These are phyloP conservation scores for Eristalis arbustorum DNA, from an alignment of 2,888 invertebrate species.

Conservation along the genomic window DNA sequence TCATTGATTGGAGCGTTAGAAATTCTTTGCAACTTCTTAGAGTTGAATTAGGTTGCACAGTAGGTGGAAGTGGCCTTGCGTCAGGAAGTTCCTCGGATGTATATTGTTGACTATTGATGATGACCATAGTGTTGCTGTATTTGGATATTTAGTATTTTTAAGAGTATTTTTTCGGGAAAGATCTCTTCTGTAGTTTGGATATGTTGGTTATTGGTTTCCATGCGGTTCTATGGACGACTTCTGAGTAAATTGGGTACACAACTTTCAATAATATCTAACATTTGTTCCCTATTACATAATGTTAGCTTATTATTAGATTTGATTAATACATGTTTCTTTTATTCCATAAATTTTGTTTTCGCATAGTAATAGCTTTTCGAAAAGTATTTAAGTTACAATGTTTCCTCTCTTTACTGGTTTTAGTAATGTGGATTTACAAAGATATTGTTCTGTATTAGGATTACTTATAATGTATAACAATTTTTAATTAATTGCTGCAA, in stretches of 20 bases:
- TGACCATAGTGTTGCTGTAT: not conserved
- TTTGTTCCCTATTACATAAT: too few relatives aligned
- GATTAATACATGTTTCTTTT: not conserved
- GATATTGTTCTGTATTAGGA: constrained; percentile 8
- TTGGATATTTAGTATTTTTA: not conserved
- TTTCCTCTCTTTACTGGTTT: constrained; percentile 1
- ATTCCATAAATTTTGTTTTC: too few relatives aligned
- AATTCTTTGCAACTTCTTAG: not conserved
- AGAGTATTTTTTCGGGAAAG: not conserved
- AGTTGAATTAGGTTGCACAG: not conserved
- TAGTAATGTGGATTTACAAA: constrained; percentile 3
- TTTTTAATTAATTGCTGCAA: constrained; percentile 1
- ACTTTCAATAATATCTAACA: too few relatives aligned
- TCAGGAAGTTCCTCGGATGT: not conserved
- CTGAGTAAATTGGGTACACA: too few relatives aligned
- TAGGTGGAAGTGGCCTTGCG: not conserved
- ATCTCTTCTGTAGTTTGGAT: constrained; percentile 5
- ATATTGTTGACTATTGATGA: not conserved
- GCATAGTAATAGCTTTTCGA: too few relatives aligned
- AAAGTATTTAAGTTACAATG: not conserved
- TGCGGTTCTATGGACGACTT: constrained; percentile 12
- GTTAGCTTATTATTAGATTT: constrained; percentile 5
- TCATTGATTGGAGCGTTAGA: not conserved
- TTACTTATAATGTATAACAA: constrained; percentile 22
- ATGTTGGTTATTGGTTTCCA: constrained; percentile 24